Percentiles rank a stretch among this genome's conserved stretches.
phyloP scores from a whole-genome alignment of 64 coral and sea anemone species.

The Montipora capricornis region DNA sequence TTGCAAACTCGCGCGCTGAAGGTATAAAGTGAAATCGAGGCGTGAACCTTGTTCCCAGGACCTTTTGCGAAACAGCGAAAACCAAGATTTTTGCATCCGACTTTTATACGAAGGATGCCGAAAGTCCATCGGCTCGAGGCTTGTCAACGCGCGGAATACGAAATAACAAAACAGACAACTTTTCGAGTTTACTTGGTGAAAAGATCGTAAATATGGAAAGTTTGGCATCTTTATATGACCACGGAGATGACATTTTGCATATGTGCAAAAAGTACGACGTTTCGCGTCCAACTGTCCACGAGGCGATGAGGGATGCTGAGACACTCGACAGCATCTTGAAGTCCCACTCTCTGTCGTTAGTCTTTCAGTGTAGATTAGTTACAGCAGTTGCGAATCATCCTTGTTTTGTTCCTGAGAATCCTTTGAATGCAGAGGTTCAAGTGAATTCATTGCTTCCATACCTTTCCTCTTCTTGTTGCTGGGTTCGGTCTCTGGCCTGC shows the following conservation, averaged over 20 bases:
- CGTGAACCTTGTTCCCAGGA: background rate
- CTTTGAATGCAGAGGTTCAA: slow-evolving; percentile 84
- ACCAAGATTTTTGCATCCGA: too few species aligned
- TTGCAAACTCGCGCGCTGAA: slow-evolving; percentile 48
- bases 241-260: slow-evolving; percentile 56
- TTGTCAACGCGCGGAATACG: slow-evolving; percentile 3
- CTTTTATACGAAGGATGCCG: too few species aligned
- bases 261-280: slow-evolving; percentile 62
- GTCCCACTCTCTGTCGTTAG: slow-evolving; percentile 16
- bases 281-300: slow-evolving; percentile 58
- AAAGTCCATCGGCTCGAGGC: too few species aligned
- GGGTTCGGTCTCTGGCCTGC: slow-evolving; percentile 79
- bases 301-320: slow-evolving; percentile 83
- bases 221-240: background rate
- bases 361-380: slow-evolving; percentile 71
- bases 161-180: too few species aligned
- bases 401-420: slow-evolving; percentile 83
- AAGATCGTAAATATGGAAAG: background rate
- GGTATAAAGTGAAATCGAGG: slow-evolving; percentile 8
- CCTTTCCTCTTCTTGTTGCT: slow-evolving; percentile 71
- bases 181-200: too few species aligned
- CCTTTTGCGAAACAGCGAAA: too few species aligned
- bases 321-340: slow-evolving; percentile 33
- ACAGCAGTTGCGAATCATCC: slow-evolving; percentile 87
- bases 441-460: slow-evolving; percentile 88